These are phyloP conservation scores for Lithophane socia DNA, from an alignment of 2,888 invertebrate genomes.

Conservation along the genomic window DNA sequence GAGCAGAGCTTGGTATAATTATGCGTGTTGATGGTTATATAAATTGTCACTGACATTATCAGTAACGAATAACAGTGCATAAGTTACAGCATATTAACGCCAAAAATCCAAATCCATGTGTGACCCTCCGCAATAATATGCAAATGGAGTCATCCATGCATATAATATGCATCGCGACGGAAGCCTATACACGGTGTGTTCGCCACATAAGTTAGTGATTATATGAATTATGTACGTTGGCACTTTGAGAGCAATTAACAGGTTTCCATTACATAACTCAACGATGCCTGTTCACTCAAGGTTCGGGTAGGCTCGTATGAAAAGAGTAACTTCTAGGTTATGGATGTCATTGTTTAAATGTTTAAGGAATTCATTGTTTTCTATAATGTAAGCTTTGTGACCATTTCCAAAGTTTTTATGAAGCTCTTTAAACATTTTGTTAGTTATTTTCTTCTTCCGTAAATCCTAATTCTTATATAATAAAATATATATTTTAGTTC, in stretches of 20 bases:
- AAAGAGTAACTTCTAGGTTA: conserved; percentile 47
- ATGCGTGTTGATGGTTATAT: background rate
- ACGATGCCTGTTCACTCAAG: conserved; percentile 83
- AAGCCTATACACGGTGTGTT: conserved; percentile 66
- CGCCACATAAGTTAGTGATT: conserved; percentile 82
- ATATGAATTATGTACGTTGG: conserved; percentile 88
- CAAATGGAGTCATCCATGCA: conserved; percentile 67
- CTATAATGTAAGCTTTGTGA: background rate
- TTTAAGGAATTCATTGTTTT: background rate
- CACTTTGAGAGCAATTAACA: conserved; percentile 89
- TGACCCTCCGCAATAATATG: conserved; percentile 40
- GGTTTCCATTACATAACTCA: conserved; percentile 90
- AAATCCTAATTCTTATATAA: background rate
- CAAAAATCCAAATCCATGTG: conserved; percentile 32
- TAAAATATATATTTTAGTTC: background rate
- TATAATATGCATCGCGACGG: conserved; percentile 65
- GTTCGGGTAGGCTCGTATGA: conserved; percentile 72
- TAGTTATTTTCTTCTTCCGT: background rate
- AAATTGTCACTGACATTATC: background rate
- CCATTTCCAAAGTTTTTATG: no score
- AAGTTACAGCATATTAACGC: conserved; percentile 12
- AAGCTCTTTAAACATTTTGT: background rate
- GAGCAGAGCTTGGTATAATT: background rate
- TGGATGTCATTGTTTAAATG: no score
- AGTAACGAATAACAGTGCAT: background rate